Evolutionary conservation across 1,140 invertebrate species (phyloP), one percentile per base, ranked within the genome.

Genomic region (Ruditapes philippinarum): DNA sequence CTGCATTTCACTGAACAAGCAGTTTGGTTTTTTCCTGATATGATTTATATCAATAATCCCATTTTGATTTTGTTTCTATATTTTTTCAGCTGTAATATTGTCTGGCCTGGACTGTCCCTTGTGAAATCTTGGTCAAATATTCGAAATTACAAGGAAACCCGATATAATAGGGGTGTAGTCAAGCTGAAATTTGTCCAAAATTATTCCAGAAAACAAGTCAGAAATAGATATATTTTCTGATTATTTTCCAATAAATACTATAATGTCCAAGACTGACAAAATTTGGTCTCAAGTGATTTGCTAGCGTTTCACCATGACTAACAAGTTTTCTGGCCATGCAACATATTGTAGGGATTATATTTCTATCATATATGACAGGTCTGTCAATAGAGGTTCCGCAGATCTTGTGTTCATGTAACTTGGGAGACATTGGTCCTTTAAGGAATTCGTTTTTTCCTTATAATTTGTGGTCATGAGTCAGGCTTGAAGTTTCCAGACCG

Each of bases 351-450:
- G 38, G 28, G 31, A 70, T 70, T 36, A 70, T 70, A 38, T 70
- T 70, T 70, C 65, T 70, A 70, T 38, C 65, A 70, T 19, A 38
- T 70, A 38, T 70, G 65, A 70, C 65, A 70, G 36, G 33, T 40
- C 65, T 36, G 33, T 38, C 33, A 38, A 40, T 38, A 70, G 11
- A 38, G 36, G 33, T 70, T 70, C 65, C 65, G 38, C 4, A 38
- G 33, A 36, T 70, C 65, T 28, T 28, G n/a, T 28, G 19, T 62
- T 14, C 57, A 25, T 25, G 9, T 22, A 14, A 14, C 5, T 14
- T n/a, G 25, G n/a, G 57, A 62, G n/a, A 62, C 25, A 62, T 5
- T 62, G 25, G 57, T 62, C 57, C 4, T 19, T 1, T 1, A 19
- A 62, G 25, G 57, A 62, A 62, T 62, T 62, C 22, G 2, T 19